A percentile compares a stretch with the other conserved stretches of the same genome.
Conservation (phyloP, 2,113 vertebrate species). For the Peromyscus polionotus region DNA sequence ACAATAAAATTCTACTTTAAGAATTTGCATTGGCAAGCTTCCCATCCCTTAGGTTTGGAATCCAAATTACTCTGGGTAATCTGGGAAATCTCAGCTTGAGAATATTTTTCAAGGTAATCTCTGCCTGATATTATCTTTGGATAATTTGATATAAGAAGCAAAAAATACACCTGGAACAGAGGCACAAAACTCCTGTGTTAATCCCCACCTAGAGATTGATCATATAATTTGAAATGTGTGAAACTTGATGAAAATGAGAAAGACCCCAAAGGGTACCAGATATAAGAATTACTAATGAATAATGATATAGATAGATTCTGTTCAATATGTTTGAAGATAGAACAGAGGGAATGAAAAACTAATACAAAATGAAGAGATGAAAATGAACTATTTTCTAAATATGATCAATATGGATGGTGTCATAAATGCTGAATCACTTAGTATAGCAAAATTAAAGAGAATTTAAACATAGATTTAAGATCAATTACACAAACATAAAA, state of each 20-base stretch:
- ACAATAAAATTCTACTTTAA: not conserved
- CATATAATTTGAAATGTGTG: not conserved
- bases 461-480: constrained; percentile 15
- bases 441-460: not conserved
- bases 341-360: not conserved
- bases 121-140: not conserved
- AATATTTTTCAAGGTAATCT: not conserved
- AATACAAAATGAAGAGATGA: not conserved
- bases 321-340: not conserved
- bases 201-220: not conserved
- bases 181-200: not conserved
- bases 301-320: not conserved
- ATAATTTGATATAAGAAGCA: not conserved
- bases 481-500: not conserved
- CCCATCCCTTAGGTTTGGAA: not conserved
- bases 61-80: not conserved
- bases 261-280: not conserved
- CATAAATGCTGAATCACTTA: not conserved
- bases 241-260: not conserved
- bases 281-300: not conserved
- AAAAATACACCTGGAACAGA: not conserved
- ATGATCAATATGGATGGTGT: too few species aligned
- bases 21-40: not conserved
- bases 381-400: not conserved
- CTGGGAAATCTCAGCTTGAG: not conserved